Percentiles rank a stretch among this genome's conserved stretches.
phyloP scores from a whole-genome alignment of 2,888 invertebrate genomes.

The Leucophenga maculata region DNA sequence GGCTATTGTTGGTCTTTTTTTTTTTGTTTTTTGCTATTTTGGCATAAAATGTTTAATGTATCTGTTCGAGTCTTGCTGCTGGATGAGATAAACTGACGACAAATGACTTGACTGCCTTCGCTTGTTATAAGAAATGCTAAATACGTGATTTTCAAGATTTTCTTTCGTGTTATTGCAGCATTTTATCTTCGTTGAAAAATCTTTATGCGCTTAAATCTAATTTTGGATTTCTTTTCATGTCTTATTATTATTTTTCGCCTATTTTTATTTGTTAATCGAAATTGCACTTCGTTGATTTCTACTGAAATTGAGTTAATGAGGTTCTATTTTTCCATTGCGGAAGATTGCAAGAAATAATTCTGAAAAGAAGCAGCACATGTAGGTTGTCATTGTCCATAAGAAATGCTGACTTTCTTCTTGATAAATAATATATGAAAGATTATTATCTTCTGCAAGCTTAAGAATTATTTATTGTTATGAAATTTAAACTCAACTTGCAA shows the following conservation, averaged over 20 bases:
- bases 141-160: conserved; percentile 22
- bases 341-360: too few relatives aligned
- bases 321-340: too few relatives aligned
- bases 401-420: too few relatives aligned
- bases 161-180: conserved; percentile 4
- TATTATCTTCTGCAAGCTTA: too few relatives aligned
- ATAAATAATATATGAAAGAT: too few relatives aligned
- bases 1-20: neutral
- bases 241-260: neutral
- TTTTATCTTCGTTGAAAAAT: neutral
- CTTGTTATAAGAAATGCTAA: conserved; percentile 16
- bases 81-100: neutral
- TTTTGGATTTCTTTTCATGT: too few relatives aligned
- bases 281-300: neutral
- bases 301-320: too few relatives aligned
- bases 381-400: too few relatives aligned
- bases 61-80: neutral
- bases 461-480: too few relatives aligned
- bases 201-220: neutral
- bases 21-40: neutral
- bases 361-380: too few relatives aligned
- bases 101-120: neutral
- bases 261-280: neutral
- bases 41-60: neutral
- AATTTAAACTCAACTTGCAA: too few relatives aligned